Evolutionary conservation across 2,113 vertebrate species (phyloP).

Genomic region (Sceloporus tristichus): DNA sequence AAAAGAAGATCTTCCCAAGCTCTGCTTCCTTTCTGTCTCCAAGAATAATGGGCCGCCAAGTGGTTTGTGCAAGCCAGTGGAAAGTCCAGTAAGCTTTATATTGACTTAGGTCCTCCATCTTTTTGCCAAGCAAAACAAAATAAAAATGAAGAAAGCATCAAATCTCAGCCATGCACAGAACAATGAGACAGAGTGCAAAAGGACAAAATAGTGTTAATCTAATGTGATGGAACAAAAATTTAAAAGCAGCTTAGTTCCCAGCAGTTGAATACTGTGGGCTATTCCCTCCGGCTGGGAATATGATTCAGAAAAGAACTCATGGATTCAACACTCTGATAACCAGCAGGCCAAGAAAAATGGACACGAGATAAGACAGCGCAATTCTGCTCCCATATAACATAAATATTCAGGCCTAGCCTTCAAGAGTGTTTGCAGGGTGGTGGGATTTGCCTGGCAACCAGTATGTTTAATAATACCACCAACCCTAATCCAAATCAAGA

Average conservation of each 20-base stretch:
- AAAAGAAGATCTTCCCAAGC: background rate
- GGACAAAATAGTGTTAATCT: background rate
- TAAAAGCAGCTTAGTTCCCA: background rate
- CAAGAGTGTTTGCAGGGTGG: background rate
- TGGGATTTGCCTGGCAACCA: background rate
- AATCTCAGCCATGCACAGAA: background rate
- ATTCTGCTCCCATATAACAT: background rate
- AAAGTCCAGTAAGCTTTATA: background rate
- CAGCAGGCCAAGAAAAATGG: background rate
- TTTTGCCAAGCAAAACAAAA: background rate
- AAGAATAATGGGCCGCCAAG: background rate
- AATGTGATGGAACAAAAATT: background rate
- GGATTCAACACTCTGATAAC: slow-evolving; percentile 12
- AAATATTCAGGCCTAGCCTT: background rate
- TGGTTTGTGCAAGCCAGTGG: background rate
- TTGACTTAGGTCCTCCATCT: background rate
- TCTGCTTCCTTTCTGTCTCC: background rate
- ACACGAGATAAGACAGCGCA: background rate
- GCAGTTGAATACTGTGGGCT: background rate
- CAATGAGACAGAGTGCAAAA: background rate
- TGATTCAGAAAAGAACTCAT: slow-evolving; percentile 1
- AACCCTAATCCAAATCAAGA: slow-evolving; percentile 1
- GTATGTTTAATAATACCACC: background rate
- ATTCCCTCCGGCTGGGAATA: background rate
- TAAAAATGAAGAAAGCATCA: too few relatives aligned